phyloP scores from a whole-genome alignment of 1,140 invertebrate genomes.

The Eriosoma lanigerum region DNA sequence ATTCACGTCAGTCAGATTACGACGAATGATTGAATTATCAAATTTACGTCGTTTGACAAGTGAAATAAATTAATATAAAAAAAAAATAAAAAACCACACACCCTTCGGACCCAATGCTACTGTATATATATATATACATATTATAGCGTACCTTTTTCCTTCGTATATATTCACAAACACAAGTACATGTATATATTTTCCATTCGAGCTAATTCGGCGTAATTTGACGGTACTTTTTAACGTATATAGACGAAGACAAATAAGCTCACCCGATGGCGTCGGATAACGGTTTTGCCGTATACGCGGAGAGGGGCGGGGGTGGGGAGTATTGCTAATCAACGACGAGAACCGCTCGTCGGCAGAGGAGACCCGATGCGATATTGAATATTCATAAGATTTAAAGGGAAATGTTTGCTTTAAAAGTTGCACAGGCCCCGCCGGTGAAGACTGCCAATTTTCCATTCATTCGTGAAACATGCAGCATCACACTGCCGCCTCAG shows the following conservation, averaged over 20 bases:
- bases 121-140: not conserved
- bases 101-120: not conserved
- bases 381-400: conserved; percentile 52
- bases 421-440: conserved; percentile 34
- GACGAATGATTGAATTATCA: conserved; percentile 39
- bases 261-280: not conserved
- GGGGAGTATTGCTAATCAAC: conserved; percentile 47
- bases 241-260: conserved; percentile 26
- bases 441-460: conserved; percentile 45
- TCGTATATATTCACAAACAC: not conserved
- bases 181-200: not conserved
- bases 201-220: not conserved
- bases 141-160: not conserved
- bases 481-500: no score
- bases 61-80: conserved; percentile 8
- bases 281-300: not conserved
- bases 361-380: conserved; percentile 44
- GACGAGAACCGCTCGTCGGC: conserved; percentile 21
- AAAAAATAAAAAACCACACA: not conserved
- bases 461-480: conserved; percentile 42
- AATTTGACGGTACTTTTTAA: conserved; percentile 38
- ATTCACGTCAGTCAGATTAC: not conserved
- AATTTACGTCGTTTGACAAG: conserved; percentile 11
- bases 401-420: conserved; percentile 52
- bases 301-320: not conserved